Conservation (phyloP, 2,888 invertebrate species). For the Nysson spinosus region DNA sequence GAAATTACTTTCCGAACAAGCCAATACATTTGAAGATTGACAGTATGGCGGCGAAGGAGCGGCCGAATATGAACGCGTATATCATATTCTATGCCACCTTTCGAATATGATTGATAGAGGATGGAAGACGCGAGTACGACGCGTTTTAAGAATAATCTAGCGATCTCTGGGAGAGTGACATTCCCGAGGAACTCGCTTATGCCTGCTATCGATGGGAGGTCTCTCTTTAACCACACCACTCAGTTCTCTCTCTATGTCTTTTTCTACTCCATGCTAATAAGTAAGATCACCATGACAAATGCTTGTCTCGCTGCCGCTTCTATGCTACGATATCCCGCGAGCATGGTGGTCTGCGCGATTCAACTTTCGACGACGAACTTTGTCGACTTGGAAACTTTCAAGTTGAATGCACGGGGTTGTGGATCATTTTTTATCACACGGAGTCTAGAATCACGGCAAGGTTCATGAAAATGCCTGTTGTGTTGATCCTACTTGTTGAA, state of each 20-base stretch:
- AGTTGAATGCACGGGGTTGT: too few species aligned
- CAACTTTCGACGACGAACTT: constrained; percentile 43
- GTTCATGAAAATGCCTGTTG: too few species aligned
- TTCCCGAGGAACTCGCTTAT: constrained; percentile 7
- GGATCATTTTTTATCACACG: too few species aligned
- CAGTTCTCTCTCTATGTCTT: background rate
- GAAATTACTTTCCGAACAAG: too few species aligned
- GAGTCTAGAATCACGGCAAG: too few species aligned
- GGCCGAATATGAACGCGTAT: too few species aligned
- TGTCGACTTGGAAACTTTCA: background rate
- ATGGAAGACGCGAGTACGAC: constrained; percentile 14
- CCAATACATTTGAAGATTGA: too few species aligned
- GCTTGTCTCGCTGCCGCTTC: constrained; percentile 42
- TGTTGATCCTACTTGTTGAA: too few species aligned
- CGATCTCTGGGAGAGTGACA: constrained; percentile 32
- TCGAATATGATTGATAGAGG: constrained; percentile 49
- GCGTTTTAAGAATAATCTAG: constrained; percentile 38
- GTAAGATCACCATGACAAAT: constrained; percentile 69
- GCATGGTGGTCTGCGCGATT: constrained; percentile 59
- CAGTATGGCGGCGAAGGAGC: too few species aligned
- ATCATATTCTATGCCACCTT: constrained; percentile 15
- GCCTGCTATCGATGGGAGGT: constrained; percentile 24
- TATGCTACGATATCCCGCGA: constrained; percentile 38
- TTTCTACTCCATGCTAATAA: constrained; percentile 46
- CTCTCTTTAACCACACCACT: background rate